These are phyloP conservation scores for Tenualosa ilisha DNA, from an alignment of 2,797 vertebrate genomes.

Conservation along the genomic window DNA sequence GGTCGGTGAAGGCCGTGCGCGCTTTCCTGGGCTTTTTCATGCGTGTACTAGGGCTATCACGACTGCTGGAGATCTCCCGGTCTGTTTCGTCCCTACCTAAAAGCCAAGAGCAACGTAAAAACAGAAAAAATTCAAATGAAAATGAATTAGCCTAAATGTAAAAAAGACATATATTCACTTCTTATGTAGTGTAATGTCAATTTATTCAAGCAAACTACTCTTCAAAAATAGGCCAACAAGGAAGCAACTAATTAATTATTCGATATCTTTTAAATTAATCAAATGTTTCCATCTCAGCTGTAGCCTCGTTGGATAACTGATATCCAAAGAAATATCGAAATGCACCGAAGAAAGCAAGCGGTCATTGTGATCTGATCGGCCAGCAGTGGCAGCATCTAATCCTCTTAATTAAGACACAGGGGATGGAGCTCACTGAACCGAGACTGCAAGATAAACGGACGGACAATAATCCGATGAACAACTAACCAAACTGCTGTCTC, in stretches of 20 bases:
- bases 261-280: neutral
- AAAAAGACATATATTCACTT: neutral
- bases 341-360: neutral
- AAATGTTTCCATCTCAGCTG: neutral
- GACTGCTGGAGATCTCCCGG: slow-evolving; percentile 93
- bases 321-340: slow-evolving; percentile 6
- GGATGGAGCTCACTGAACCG: slow-evolving; percentile 76
- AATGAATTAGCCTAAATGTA: neutral
- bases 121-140: neutral
- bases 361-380: neutral
- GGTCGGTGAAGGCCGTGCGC: slow-evolving; percentile 97
- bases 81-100: slow-evolving; percentile 96
- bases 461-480: slow-evolving; percentile 51
- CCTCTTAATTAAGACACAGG: slow-evolving; percentile 89
- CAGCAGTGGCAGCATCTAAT: slow-evolving; percentile 67
- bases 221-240: neutral
- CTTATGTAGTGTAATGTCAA: too few relatives aligned
- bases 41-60: slow-evolving; percentile 90
- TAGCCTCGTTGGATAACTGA: neutral
- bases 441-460: slow-evolving; percentile 57
- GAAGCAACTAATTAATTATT: neutral
- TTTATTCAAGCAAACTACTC: neutral
- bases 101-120: slow-evolving; percentile 4
- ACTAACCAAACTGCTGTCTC: neutral
- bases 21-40: slow-evolving; percentile 97